phyloP scores from a whole-genome alignment of 1,140 invertebrate species.

The Coptotermes formosanus region DNA sequence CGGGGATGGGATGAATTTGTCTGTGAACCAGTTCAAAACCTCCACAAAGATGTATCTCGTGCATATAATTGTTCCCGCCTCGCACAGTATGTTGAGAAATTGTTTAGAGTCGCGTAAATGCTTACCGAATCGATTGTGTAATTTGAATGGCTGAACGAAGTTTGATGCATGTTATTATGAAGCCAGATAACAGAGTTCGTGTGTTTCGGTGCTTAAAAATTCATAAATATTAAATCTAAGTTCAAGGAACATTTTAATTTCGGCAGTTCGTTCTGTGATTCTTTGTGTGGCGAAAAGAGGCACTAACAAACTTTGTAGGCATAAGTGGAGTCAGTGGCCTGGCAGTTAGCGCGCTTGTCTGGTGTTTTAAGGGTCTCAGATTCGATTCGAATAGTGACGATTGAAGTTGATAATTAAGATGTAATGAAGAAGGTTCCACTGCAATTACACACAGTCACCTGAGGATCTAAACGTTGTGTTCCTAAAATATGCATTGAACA shows the following conservation, averaged over 20 bases:
- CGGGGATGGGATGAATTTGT: too few species aligned
- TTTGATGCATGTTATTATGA: neutral
- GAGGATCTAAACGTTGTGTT: too few species aligned
- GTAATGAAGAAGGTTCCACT: too few species aligned
- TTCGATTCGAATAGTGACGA: too few species aligned
- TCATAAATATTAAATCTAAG: neutral
- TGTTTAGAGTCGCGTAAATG: neutral
- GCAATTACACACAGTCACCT: too few species aligned
- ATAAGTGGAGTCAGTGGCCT: too few species aligned
- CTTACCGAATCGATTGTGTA: neutral
- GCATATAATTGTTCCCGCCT: neutral
- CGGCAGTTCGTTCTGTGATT: neutral
- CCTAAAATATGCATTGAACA: too few species aligned
- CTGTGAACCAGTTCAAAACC: neutral
- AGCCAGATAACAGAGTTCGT: neutral
- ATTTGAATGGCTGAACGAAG: neutral
- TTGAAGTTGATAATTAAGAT: too few species aligned
- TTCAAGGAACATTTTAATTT: neutral
- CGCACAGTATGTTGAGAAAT: neutral
- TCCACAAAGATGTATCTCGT: neutral
- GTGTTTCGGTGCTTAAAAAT: neutral
- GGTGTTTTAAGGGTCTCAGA: too few species aligned
- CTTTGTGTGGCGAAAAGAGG: neutral
- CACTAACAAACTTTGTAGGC: neutral
- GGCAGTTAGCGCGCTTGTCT: too few species aligned